These are phyloP conservation scores for Apis florea DNA, from an alignment of 1,140 invertebrate species.

Conservation along the genomic window DNA sequence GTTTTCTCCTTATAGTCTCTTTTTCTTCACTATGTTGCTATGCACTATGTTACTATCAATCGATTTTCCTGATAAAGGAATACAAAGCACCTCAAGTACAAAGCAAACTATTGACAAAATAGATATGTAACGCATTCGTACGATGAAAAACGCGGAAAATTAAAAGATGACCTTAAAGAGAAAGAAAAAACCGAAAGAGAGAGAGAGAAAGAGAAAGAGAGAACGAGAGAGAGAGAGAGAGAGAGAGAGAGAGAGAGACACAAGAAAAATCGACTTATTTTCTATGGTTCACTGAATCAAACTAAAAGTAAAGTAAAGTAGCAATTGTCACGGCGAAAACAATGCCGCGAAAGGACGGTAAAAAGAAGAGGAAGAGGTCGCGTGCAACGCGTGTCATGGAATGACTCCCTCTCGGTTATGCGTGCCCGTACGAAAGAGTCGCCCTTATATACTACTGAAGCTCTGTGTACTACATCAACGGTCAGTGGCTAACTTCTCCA, in stretches of 20 bases:
- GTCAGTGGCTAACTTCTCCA: conserved; percentile 53
- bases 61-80: no score
- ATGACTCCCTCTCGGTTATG: conserved; percentile 49
- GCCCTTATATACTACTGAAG: conserved; percentile 70
- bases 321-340: background rate
- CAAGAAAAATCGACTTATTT: background rate
- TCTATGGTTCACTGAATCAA: background rate
- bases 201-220: background rate
- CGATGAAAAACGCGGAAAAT: background rate
- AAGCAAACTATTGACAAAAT: no score
- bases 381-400: conserved; percentile 18
- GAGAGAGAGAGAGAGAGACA: background rate
- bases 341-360: background rate
- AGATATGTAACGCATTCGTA: no score
- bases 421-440: conserved; percentile 52
- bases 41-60: background rate
- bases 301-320: background rate
- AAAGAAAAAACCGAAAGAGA: background rate
- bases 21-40: background rate
- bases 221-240: no score
- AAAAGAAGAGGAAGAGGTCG: background rate
- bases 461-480: conserved; percentile 47
- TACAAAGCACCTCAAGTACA: background rate
- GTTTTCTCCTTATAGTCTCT: background rate
- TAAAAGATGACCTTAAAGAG: background rate